Evolutionary conservation across 2,113 vertebrate species (phyloP).

Genomic region (Phocoena phocoena): DNA sequence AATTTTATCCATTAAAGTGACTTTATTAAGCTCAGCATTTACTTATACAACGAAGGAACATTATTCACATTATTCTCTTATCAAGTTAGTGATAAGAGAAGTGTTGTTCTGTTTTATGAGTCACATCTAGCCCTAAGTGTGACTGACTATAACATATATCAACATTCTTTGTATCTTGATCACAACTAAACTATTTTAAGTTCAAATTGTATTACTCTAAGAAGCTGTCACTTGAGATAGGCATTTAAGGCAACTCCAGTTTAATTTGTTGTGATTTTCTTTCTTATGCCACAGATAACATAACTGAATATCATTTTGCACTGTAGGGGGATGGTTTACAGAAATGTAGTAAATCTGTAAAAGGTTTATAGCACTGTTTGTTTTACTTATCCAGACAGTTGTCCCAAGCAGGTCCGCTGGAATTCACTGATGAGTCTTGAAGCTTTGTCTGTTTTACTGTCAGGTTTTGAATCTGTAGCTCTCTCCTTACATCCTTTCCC

Average conservation of each 20-base stretch:
- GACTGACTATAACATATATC: background rate
- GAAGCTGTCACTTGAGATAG: slow-evolving; percentile 12
- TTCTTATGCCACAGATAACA: background rate
- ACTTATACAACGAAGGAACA: background rate
- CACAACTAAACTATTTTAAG: slow-evolving; percentile 31
- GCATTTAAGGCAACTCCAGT: background rate
- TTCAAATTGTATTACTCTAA: slow-evolving; percentile 42
- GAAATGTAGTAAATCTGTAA: background rate
- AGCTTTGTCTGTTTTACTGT: background rate
- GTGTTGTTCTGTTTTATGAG: background rate
- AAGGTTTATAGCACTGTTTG: background rate
- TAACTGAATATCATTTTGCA: background rate
- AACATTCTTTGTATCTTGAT: background rate
- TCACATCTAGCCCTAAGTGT: background rate
- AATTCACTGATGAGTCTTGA: background rate
- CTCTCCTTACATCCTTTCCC: background rate
- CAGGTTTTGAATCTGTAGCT: background rate
- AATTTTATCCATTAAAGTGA: slow-evolving; percentile 23
- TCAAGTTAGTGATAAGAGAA: background rate
- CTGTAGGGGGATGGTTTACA: background rate
- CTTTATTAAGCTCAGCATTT: slow-evolving; percentile 3
- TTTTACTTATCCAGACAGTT: background rate
- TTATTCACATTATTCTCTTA: slow-evolving; percentile 15
- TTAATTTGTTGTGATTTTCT: slow-evolving; percentile 49
- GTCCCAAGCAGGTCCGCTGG: background rate